Conservation (phyloP, 2,113 vertebrate genomes). For the Balaenoptera acutorostrata region DNA sequence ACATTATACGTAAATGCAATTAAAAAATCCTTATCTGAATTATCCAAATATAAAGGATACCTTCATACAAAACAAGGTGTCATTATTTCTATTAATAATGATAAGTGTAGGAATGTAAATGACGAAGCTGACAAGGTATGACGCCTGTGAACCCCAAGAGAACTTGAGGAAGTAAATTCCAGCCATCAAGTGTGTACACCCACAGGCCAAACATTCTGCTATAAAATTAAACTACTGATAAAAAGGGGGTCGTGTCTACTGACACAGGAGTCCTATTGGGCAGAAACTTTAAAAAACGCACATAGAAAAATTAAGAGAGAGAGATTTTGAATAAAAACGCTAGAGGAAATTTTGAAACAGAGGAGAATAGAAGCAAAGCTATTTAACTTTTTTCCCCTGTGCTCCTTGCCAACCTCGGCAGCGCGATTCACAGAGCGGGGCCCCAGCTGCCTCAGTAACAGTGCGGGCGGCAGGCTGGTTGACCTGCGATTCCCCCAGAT, state of each 20-base stretch:
- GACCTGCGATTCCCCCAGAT: not conserved
- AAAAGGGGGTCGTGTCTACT: not conserved
- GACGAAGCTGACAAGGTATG: not conserved
- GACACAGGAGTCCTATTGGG: not conserved
- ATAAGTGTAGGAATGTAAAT: not conserved
- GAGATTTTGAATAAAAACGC: not conserved
- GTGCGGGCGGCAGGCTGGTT: not conserved
- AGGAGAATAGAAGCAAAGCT: not conserved
- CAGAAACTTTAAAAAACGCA: not conserved
- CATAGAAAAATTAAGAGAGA: not conserved
- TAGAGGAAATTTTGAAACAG: not conserved
- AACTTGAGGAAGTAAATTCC: not conserved
- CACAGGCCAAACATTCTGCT: not conserved
- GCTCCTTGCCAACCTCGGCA: not conserved
- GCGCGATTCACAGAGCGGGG: not conserved
- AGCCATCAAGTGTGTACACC: not conserved
- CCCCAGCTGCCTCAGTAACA: not conserved
- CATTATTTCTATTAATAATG: not conserved
- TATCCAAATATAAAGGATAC: not conserved
- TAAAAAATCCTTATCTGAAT: not conserved
- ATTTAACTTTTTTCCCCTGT: too few relatives aligned
- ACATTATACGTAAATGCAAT: not conserved
- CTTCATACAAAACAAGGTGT: not conserved
- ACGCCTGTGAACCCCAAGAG: not conserved
- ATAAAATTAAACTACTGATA: not conserved